Evolutionary conservation across 2,888 invertebrate genomes (phyloP).

Genomic region (Dioctria rufipes): DNA sequence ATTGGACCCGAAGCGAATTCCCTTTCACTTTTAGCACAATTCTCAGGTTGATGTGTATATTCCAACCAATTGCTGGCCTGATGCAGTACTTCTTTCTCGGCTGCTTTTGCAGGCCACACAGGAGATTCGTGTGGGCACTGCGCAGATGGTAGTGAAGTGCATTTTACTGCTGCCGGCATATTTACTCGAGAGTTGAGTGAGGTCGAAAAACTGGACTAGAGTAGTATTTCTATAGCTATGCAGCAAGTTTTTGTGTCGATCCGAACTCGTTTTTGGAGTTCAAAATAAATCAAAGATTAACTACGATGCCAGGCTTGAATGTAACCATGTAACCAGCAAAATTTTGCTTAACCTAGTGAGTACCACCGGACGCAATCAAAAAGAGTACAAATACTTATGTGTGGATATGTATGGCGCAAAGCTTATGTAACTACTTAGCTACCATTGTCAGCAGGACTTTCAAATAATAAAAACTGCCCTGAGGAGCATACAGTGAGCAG

Average conservation of each 20-base stretch:
- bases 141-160: slow-evolving; percentile 20
- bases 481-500: too few species aligned
- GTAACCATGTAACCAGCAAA: background rate
- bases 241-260: background rate
- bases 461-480: too few species aligned
- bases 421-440: too few species aligned
- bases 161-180: background rate
- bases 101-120: background rate
- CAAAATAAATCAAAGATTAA: background rate
- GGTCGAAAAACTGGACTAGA: slow-evolving; percentile 43
- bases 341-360: background rate
- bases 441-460: too few species aligned
- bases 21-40: slow-evolving; percentile 52
- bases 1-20: slow-evolving; percentile 14
- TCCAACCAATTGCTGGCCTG: background rate
- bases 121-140: background rate
- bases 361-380: background rate
- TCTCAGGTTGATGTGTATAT: slow-evolving; percentile 43
- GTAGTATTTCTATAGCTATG: background rate
- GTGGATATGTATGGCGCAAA: background rate
- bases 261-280: background rate
- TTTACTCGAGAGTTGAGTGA: slow-evolving; percentile 4
- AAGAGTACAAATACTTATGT: background rate
- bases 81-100: background rate
- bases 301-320: background rate